Conservation (phyloP, 2,797 vertebrate genomes). For the Gadopsis bispinosus region DNA sequence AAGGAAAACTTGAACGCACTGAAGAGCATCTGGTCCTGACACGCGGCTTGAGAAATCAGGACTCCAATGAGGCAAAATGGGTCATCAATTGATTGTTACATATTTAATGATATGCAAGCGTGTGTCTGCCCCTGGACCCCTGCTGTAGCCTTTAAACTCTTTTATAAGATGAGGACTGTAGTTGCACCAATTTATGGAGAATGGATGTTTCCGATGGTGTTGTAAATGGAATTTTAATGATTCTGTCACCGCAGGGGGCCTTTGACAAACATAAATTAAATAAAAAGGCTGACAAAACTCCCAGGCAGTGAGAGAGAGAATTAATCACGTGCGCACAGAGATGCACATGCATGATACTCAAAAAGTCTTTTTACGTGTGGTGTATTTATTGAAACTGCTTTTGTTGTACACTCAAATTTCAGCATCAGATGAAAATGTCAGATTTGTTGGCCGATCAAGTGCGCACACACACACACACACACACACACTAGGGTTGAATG, state of each 20-base stretch:
- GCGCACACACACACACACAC: background rate
- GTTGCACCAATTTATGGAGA: slow-evolving; percentile 31
- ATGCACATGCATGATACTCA: background rate
- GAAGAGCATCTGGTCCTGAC: background rate
- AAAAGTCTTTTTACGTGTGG: background rate
- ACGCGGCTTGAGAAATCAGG: slow-evolving; percentile 4
- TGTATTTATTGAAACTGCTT: slow-evolving; percentile 11
- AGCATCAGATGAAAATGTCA: slow-evolving; percentile 4
- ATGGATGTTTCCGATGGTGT: slow-evolving; percentile 13
- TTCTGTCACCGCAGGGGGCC: slow-evolving; percentile 32
- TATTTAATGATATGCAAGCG: background rate
- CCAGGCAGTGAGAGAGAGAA: background rate
- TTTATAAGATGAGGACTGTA: slow-evolving; percentile 12
- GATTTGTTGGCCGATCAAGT: too few relatives aligned
- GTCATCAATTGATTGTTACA: slow-evolving; percentile 28
- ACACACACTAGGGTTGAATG: slow-evolving; percentile 7
- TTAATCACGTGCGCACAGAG: slow-evolving; percentile 7
- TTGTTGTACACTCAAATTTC: slow-evolving; percentile 21
- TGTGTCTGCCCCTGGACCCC: slow-evolving; percentile 19
- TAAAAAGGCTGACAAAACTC: slow-evolving; percentile 9
- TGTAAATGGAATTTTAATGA: slow-evolving; percentile 33
- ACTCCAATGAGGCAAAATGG: slow-evolving; percentile 36
- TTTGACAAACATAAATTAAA: slow-evolving; percentile 17
- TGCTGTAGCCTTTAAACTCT: slow-evolving; percentile 18
- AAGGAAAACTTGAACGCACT: background rate